phyloP scores from a whole-genome alignment of 2,888 invertebrate genomes.

The Amitus sp. region DNA sequence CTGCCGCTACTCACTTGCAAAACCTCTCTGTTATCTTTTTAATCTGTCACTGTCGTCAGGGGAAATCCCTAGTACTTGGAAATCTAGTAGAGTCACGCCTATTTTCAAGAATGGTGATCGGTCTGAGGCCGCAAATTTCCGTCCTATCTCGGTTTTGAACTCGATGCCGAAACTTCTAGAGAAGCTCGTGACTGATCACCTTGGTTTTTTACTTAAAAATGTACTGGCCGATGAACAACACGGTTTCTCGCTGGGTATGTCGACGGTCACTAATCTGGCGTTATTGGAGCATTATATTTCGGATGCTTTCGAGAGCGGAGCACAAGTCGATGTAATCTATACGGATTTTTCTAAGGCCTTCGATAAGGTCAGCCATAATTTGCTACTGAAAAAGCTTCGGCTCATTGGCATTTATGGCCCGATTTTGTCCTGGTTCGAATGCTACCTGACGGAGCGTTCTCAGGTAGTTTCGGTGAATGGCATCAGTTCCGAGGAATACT shows the following conservation, averaged over 20 bases:
- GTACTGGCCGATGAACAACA: slow-evolving; percentile 18
- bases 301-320: slow-evolving; percentile 22
- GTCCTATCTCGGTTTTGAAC: slow-evolving; percentile 22
- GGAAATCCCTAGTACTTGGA: slow-evolving; percentile 18
- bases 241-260: slow-evolving; percentile 12
- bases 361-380: slow-evolving; percentile 6
- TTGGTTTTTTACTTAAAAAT: not conserved
- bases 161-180: slow-evolving; percentile 33
- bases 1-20: slow-evolving; percentile 10
- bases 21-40: slow-evolving; percentile 16
- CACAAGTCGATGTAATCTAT: slow-evolving; percentile 34
- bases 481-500: not conserved
- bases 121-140: slow-evolving; percentile 19
- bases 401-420: not conserved
- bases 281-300: slow-evolving; percentile 24
- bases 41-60: slow-evolving; percentile 18
- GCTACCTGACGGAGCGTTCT: slow-evolving; percentile 5
- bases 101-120: slow-evolving; percentile 25
- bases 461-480: not conserved
- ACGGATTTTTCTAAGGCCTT: slow-evolving; percentile 44
- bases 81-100: slow-evolving; percentile 21
- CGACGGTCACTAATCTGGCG: slow-evolving; percentile 11
- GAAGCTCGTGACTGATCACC: not conserved
- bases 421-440: slow-evolving; percentile 4
- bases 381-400: slow-evolving; percentile 3